Evolutionary conservation across 2,888 invertebrate species (phyloP), one percentile per base, ranked within the genome.

Genomic region (Agriopis marginaria): DNA sequence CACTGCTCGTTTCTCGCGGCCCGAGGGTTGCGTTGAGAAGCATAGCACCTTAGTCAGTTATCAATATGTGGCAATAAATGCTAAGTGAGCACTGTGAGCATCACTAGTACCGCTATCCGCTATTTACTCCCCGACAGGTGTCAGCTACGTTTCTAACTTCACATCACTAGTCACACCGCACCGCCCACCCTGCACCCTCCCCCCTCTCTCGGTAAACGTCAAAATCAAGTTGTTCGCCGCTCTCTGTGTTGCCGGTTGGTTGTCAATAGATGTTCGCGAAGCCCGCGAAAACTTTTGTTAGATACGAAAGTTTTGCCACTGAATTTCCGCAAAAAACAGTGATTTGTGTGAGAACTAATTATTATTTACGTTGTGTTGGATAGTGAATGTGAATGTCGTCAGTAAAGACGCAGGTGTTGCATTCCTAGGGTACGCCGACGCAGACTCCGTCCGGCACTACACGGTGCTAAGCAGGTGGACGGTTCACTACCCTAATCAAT

Each of bases 361-460:
- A 55, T 72, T 75, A 63, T 51, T 70, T 70, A 69, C 69, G 66
- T 44, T 63, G 86, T 81, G 78, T 75, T 75, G 80, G 85, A 86
- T 86, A 82, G 90, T 91, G 91, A 83, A 81, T 84, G 88, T 89
- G 82, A 76, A 83, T 86, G 87, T 91, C 90, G 85, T 88, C 87
- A 86, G 88, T 61, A 65, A 63, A 66, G 65, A 47, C 68, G 66
- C 75, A 92, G 92, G 93, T 93, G 92, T 90, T 85, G 86, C 91
- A 93, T 93, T 92, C 93, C 92, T 82, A 81, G 78, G 82, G 84
- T 63, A 74, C 88, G 88, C 90, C 90, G 88, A 83, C 87, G 82
- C 89, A 91, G 90, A 88, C 89, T 91, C 85, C 17, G 17, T 23
- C 17, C 80, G 79, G 81, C 80, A 81, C 81, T 77, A 65, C 67